Percentiles rank a stretch among this genome's conserved stretches.
Evolutionary conservation across 2,888 invertebrate genomes (phyloP).

Genomic region (Agrenia bidenticulata): DNA sequence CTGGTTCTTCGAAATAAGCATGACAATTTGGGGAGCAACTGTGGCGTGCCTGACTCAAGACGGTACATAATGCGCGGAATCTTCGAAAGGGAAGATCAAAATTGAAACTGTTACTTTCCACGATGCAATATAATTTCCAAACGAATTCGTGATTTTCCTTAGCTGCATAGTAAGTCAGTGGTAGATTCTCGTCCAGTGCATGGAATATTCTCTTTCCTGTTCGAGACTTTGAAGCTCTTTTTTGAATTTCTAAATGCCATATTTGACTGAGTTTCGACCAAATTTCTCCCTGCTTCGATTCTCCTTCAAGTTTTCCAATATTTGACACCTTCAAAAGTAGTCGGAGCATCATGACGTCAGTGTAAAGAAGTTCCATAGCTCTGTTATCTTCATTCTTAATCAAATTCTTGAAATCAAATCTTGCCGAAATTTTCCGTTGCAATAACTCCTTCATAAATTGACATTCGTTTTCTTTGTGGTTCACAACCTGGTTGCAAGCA

Average conservation of each 20-base stretch:
- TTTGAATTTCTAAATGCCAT: conserved; percentile 10
- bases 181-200: neutral
- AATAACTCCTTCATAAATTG: conserved; percentile 6
- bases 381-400: conserved; percentile 3
- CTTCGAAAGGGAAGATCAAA: conserved; percentile 28
- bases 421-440: neutral
- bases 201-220: neutral
- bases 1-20: conserved; percentile 16
- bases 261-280: conserved; percentile 21
- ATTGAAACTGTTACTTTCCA: conserved; percentile 18
- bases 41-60: conserved; percentile 14
- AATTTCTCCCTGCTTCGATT: neutral
- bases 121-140: conserved; percentile 28
- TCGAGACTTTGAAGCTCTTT: neutral
- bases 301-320: conserved; percentile 12
- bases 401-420: neutral
- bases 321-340: conserved; percentile 11
- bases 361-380: conserved; percentile 17
- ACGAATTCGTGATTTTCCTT: neutral
- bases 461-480: conserved; percentile 25
- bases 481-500: conserved; percentile 9
- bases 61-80: conserved; percentile 20
- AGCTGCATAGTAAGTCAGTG: conserved; percentile 7
- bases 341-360: conserved; percentile 28
- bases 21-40: conserved; percentile 28